Conservation (phyloP, 2,888 invertebrate species). For the Acanthoscelides obtectus region DNA sequence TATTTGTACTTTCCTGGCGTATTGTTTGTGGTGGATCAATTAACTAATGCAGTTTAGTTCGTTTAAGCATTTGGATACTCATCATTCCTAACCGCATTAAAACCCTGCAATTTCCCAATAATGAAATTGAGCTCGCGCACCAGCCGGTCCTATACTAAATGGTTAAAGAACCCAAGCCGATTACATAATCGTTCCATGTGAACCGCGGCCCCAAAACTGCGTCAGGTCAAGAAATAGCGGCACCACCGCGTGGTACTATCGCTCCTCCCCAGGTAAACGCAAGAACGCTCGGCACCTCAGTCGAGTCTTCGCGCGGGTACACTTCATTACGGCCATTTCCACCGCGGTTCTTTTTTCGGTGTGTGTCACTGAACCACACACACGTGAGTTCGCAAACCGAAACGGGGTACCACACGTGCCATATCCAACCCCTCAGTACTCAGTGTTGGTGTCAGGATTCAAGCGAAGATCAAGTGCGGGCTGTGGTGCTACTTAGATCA, state of each 20-base stretch:
- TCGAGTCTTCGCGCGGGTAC: slow-evolving; percentile 42
- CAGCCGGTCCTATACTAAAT: neutral
- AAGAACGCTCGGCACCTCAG: slow-evolving; percentile 27
- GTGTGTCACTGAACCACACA: slow-evolving; percentile 12
- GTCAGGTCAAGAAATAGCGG: slow-evolving; percentile 1
- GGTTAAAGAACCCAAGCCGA: neutral
- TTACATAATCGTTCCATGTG: neutral
- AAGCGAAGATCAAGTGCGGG: neutral
- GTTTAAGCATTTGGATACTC: too few relatives aligned
- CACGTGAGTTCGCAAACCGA: slow-evolving; percentile 24
- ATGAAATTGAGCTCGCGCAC: neutral
- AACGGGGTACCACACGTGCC: slow-evolving; percentile 9
- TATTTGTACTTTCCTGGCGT: too few relatives aligned
- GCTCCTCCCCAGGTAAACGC: slow-evolving; percentile 41
- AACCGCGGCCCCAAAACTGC: neutral
- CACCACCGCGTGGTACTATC: slow-evolving; percentile 8
- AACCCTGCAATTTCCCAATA: neutral
- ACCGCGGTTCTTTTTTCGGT: neutral
- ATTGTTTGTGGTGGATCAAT: too few relatives aligned
- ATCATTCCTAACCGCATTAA: too few relatives aligned
- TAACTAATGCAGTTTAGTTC: too few relatives aligned
- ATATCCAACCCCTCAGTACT: neutral
- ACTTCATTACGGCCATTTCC: slow-evolving; percentile 16
- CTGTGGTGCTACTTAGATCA: neutral
- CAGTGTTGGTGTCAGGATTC: neutral